Evolutionary conservation across 1,140 invertebrate species (phyloP).

Genomic region (Conus betulinus): DNA sequence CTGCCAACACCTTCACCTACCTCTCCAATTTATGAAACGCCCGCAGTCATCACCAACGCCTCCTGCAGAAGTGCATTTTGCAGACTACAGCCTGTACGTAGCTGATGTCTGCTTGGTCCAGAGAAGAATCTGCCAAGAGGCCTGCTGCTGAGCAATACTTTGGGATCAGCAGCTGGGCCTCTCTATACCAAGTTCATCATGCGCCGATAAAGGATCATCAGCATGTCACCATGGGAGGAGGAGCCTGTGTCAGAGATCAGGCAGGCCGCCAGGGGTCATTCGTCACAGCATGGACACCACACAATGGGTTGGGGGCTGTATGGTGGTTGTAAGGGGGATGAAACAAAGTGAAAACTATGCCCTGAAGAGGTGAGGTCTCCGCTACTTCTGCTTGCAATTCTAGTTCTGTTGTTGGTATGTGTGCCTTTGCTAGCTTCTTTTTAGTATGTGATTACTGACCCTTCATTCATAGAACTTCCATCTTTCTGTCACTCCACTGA

Average conservation of each 20-base stretch:
- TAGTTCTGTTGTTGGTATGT: neutral
- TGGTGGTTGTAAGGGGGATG: constrained; percentile 12
- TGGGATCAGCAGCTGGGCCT: neutral
- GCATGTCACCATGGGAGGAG: neutral
- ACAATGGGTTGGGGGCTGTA: constrained; percentile 1
- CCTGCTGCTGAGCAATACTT: neutral
- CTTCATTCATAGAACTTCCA: no score
- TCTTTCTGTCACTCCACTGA: neutral
- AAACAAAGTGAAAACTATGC: neutral
- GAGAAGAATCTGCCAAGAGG: neutral
- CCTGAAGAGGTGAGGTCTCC: constrained; percentile 20
- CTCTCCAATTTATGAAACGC: neutral
- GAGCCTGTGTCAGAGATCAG: neutral
- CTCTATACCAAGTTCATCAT: neutral
- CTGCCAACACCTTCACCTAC: neutral
- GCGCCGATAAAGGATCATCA: neutral
- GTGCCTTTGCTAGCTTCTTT: neutral
- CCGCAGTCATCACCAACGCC: neutral
- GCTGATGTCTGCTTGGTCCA: neutral
- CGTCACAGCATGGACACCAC: neutral
- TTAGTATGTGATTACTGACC: neutral
- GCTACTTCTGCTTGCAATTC: neutral
- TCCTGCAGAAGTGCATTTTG: neutral
- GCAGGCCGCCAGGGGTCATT: neutral
- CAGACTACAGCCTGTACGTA: neutral